phyloP scores from a whole-genome alignment of 1,140 invertebrate genomes.

The Venturia canescens region DNA sequence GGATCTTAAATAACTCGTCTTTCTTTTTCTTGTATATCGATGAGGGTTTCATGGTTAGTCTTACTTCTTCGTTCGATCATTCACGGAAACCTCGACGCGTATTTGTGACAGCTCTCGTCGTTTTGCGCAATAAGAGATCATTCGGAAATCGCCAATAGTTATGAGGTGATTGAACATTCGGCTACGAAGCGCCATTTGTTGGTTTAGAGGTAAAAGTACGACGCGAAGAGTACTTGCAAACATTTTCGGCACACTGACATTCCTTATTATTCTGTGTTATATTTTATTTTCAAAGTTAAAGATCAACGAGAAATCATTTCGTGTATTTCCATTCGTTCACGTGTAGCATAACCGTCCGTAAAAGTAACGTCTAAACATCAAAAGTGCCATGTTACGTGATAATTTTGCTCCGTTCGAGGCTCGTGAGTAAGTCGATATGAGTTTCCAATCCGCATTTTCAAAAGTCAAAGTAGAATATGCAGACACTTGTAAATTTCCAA shows the following conservation, averaged over 20 bases:
- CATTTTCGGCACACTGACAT: background rate
- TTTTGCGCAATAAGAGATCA: constrained; percentile 20
- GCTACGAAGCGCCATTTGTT: no score
- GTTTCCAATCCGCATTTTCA: no score
- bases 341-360: no score
- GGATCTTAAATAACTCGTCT: constrained; percentile 3
- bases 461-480: no score
- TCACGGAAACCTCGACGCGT: constrained; percentile 5
- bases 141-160: constrained; percentile 30
- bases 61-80: background rate
- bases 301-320: constrained; percentile 34
- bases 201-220: no score
- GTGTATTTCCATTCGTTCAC: no score
- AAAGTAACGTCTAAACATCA: no score
- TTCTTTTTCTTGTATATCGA: background rate
- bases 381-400: no score
- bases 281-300: background rate
- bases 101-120: background rate
- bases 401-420: no score
- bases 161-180: background rate
- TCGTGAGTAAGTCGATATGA: no score
- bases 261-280: background rate
- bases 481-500: no score
- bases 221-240: no score
- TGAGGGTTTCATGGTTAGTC: background rate